Percentiles rank a stretch among this genome's conserved stretches.
Evolutionary conservation across 1,140 invertebrate species (phyloP).

Genomic region (Bombyx mandarina): DNA sequence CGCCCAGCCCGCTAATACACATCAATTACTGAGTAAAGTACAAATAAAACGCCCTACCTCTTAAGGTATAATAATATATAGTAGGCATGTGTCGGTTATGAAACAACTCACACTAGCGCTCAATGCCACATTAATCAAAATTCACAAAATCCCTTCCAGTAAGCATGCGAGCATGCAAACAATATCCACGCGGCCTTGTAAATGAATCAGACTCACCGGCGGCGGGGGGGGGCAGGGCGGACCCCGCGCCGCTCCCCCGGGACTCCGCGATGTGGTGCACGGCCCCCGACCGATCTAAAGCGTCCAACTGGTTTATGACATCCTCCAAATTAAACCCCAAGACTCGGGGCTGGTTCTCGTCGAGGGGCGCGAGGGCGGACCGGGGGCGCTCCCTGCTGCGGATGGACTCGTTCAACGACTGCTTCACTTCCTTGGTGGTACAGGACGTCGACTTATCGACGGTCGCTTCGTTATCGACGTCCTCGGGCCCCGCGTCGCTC

Average conservation of each 20-base stretch:
- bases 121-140: too few relatives aligned
- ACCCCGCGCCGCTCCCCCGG: slow-evolving; percentile 22
- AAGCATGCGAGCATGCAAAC: too few relatives aligned
- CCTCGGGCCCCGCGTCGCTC: neutral
- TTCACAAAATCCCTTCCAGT: too few relatives aligned
- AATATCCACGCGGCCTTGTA: too few relatives aligned
- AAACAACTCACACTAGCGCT: too few relatives aligned
- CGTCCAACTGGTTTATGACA: slow-evolving; percentile 21
- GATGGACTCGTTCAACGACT: slow-evolving; percentile 48
- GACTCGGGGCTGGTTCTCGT: slow-evolving; percentile 26
- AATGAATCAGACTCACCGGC: slow-evolving; percentile 35
- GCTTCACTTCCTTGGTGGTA: slow-evolving; percentile 47
- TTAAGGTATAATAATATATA: too few relatives aligned
- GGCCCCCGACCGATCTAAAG: slow-evolving; percentile 45
- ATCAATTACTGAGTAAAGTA: too few relatives aligned
- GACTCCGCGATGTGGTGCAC: slow-evolving; percentile 39
- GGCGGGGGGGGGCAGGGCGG: slow-evolving; percentile 37
- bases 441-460: slow-evolving; percentile 8
- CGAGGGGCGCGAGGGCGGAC: slow-evolving; percentile 22
- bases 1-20: slow-evolving; percentile 1
- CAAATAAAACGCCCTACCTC: too few relatives aligned
- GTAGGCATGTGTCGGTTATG: too few relatives aligned
- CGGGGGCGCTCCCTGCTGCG: slow-evolving; percentile 33
- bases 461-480: neutral
- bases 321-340: slow-evolving; percentile 26